Evolutionary conservation across 2,888 invertebrate genomes (phyloP).

Genomic region (Toxonevra muliebris): DNA sequence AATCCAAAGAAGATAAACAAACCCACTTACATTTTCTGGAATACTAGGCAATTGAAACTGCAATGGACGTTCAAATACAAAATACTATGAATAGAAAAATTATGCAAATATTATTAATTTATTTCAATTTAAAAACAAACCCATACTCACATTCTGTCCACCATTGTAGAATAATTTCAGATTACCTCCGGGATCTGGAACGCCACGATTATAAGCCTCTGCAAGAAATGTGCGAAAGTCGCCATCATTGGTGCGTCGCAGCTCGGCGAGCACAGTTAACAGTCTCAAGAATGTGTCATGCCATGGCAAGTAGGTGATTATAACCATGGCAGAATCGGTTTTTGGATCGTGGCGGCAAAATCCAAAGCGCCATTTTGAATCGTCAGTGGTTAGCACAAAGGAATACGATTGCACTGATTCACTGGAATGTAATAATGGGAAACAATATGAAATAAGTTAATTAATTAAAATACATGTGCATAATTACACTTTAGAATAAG

Average conservation of each 20-base stretch:
- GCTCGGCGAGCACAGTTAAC: slow-evolving; percentile 57
- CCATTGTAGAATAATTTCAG: slow-evolving; percentile 71
- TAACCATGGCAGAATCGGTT: slow-evolving; percentile 83
- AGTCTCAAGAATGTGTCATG: slow-evolving; percentile 86
- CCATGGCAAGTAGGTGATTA: slow-evolving; percentile 93
- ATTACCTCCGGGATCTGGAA: slow-evolving; percentile 75
- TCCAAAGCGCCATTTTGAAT: slow-evolving; percentile 97
- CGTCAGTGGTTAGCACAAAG: slow-evolving; percentile 93
- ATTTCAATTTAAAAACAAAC: slow-evolving; percentile 4
- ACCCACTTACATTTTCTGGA: slow-evolving; percentile 94
- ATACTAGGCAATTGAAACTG: slow-evolving; percentile 89
- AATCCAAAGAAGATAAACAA: too few relatives aligned
- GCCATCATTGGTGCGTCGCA: slow-evolving; percentile 49
- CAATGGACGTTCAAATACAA: slow-evolving; percentile 80
- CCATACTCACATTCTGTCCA: slow-evolving; percentile 68
- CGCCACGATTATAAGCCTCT: slow-evolving; percentile 73
- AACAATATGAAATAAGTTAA: too few relatives aligned
- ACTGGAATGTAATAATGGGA: slow-evolving; percentile 64
- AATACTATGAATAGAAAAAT: slow-evolving; percentile 72
- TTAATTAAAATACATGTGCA: too few relatives aligned
- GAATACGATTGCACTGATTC: slow-evolving; percentile 92
- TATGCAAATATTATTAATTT: slow-evolving; percentile 47
- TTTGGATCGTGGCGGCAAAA: slow-evolving; percentile 96
- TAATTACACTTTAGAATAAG: too few relatives aligned
- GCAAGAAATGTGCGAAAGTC: slow-evolving; percentile 69